Base-by-base conservation (phyloP, 2,888 invertebrate species). In the Pogonocherus hispidulus region DNA sequence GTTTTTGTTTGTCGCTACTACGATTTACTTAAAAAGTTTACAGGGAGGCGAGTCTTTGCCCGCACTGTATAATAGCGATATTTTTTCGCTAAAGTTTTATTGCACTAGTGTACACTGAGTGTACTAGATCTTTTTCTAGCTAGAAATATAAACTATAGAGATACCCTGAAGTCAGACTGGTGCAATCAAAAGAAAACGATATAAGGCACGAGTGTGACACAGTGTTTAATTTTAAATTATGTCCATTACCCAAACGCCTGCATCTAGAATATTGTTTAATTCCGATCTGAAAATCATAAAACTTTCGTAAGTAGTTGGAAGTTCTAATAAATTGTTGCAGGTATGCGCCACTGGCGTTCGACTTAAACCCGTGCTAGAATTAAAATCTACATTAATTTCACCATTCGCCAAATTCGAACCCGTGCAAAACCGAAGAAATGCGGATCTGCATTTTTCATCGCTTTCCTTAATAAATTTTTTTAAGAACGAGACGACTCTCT, bases 381-480 rank as follows among this genome's bases (percentile, higher is more conserved):
- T 59, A 18, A 59, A 59, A 14, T 22, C 23, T 22, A 59, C 46
- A 19, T 59, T 22, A 9, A 59, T 59, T 41, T 37, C 16, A 14
- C 19, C n/a, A 23, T 32, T 44, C 9, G 44, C 51, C 11, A 63
- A 35, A 51, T n/a, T n/a, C n/a, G n/a, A n/a, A n/a, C n/a, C n/a
- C n/a, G n/a, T n/a, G n/a, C 11, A 63, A 35, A 51, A n/a, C n/a
- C n/a, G 23, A 23, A 23, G 23, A 23, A 67, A 62, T 35, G 63
- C 55, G 20, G 55, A 62, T 60, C 32, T 64, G 2, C 27, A 32
- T 54, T 68, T 59, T 47, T n/a, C 23, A 60, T 51, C 63, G 19
- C 16, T 37, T 49, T 65, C 59, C 44, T 60, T 32, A n/a, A 69
- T 54, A 60, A 37, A 44, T 41, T 47, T 65, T n/a, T 46, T 64